These are phyloP conservation scores for Notodonta dromedarius DNA, from an alignment of 2,888 invertebrate genomes.

Conservation along the genomic window DNA sequence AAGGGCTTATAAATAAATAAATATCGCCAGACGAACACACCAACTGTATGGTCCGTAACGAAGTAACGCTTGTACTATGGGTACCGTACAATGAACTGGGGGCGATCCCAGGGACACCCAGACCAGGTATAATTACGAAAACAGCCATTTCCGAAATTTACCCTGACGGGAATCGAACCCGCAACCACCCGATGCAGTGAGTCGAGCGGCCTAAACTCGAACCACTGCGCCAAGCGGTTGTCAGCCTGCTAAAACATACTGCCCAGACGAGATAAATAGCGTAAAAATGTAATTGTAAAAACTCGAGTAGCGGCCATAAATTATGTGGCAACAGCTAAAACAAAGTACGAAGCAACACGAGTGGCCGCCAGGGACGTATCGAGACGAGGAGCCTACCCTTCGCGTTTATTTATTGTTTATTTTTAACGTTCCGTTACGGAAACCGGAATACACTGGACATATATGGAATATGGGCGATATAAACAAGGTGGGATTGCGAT, in stretches of 20 bases:
- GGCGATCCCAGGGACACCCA: no score
- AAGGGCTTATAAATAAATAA: no score
- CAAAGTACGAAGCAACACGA: conserved; percentile 54
- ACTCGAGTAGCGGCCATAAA: conserved; percentile 55
- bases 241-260: not conserved
- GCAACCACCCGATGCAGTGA: no score
- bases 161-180: no score
- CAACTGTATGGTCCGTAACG: no score
- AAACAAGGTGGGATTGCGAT: not conserved
- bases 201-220: no score
- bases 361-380: conserved; percentile 61
- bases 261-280: conserved; percentile 8
- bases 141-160: no score
- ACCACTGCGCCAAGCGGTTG: no score
- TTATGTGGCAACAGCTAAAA: conserved; percentile 59
- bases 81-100: no score
- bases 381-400: conserved; percentile 44
- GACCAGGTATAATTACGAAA: no score
- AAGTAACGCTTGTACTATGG: no score
- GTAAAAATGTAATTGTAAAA: conserved; percentile 46
- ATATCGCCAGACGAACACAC: no score
- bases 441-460: not conserved
- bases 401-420: conserved; percentile 53
- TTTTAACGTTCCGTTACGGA: conserved; percentile 38
- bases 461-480: not conserved